These are phyloP conservation scores for Ormyrus thymus DNA, from an alignment of 2,888 invertebrate genomes.

Conservation along the genomic window DNA sequence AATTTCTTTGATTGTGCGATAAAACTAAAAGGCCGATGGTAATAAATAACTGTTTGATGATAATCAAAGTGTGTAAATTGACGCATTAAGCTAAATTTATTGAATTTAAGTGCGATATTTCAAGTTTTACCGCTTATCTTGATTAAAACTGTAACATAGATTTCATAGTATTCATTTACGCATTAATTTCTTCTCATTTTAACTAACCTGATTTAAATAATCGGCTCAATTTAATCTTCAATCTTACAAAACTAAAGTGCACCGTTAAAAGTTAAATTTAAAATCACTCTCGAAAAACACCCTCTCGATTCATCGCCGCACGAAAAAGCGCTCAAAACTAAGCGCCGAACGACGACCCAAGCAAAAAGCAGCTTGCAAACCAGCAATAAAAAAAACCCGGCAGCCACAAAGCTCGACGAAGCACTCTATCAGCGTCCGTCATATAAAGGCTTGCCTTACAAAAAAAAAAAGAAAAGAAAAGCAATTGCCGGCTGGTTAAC, in stretches of 20 bases:
- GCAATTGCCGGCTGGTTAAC: background rate
- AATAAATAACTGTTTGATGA: conserved; percentile 6
- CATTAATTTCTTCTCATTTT: no score
- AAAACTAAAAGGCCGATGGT: background rate
- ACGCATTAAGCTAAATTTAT: background rate
- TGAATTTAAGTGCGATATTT: no score
- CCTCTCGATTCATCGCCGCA: no score
- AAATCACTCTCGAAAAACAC: no score
- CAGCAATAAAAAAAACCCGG: background rate
- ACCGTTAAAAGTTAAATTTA: no score
- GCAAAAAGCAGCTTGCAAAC: background rate
- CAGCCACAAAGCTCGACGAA: background rate
- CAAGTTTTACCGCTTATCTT: no score
- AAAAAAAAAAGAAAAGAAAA: conserved; percentile 7
- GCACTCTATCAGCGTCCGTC: conserved; percentile 16
- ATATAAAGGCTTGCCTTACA: conserved; percentile 19
- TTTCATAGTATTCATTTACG: no score
- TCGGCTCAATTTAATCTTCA: no score
- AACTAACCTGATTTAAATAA: no score
- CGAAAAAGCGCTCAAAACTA: no score
- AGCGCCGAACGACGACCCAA: background rate
- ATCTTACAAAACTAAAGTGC: no score
- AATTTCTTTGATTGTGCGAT: conserved; percentile 7
- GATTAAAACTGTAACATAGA: no score
- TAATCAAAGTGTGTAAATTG: background rate